A percentile compares a stretch with the other conserved stretches of the same genome.
phyloP scores from a whole-genome alignment of 2,797 vertebrate species.

The Mus caroli region DNA sequence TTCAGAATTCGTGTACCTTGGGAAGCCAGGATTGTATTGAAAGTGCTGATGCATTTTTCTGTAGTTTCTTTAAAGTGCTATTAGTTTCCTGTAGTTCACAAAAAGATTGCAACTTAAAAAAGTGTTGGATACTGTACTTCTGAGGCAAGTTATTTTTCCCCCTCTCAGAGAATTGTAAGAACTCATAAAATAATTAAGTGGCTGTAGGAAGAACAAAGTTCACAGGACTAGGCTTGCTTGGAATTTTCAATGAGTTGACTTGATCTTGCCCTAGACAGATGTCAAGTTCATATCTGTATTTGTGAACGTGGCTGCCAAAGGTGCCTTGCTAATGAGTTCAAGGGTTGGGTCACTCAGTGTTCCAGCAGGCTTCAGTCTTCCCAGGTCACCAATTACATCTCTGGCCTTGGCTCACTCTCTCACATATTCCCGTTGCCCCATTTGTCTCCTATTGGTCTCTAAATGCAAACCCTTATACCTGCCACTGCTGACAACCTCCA shows the following conservation, averaged over 20 bases:
- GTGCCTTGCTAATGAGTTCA: slow-evolving; percentile 56
- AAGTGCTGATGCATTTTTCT: slow-evolving; percentile 71
- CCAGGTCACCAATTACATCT: background rate
- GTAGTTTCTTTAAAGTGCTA: slow-evolving; percentile 67
- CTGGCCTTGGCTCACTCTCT: background rate
- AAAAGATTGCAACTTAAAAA: slow-evolving; percentile 71
- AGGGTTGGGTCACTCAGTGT: background rate
- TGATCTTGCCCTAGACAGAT: slow-evolving; percentile 27
- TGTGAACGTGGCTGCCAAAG: background rate
- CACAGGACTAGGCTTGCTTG: slow-evolving; percentile 47
- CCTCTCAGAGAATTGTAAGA: slow-evolving; percentile 63
- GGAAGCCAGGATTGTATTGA: slow-evolving; percentile 38
- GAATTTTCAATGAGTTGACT: slow-evolving; percentile 34
- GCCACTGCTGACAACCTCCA: background rate
- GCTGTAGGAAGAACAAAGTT: slow-evolving; percentile 61
- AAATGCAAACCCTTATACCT: background rate
- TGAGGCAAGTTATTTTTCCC: slow-evolving; percentile 63
- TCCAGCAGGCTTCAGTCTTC: background rate
- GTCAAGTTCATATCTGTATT: background rate
- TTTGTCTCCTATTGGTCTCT: background rate
- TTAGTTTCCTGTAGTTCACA: slow-evolving; percentile 68
- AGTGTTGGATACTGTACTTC: slow-evolving; percentile 54
- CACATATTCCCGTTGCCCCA: background rate
- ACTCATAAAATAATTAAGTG: slow-evolving; percentile 76
- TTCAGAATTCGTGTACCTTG: slow-evolving; percentile 61